Conservation (phyloP, 2,888 invertebrate species). For the Stenodema calcarata region DNA sequence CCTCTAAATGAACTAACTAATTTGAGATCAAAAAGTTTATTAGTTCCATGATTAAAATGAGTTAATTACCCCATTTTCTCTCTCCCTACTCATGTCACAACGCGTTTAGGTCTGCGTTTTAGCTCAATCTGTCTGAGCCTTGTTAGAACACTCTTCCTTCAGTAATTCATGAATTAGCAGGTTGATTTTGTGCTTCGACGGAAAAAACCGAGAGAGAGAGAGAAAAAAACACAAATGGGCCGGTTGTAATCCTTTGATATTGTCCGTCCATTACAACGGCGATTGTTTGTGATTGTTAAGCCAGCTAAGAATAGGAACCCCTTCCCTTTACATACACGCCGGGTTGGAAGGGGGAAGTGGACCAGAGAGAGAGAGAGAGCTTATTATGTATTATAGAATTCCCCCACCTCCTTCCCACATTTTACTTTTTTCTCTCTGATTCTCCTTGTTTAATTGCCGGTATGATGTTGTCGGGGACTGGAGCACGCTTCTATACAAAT, state of each 20-base stretch:
- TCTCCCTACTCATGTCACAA: too few species aligned
- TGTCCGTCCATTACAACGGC: not conserved
- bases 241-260: conserved; percentile 3
- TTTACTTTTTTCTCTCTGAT: conserved; percentile 1
- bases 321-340: not conserved
- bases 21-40: too few species aligned
- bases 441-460: conserved; percentile 42
- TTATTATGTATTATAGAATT: conserved; percentile 37
- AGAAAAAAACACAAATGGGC: not conserved
- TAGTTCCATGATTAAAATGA: too few species aligned
- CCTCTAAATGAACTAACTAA: too few species aligned
- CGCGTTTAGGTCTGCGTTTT: too few species aligned
- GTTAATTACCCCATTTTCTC: too few species aligned
- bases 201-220: not conserved
- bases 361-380: not conserved
- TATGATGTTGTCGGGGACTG: conserved; percentile 21
- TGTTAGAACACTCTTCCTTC: not conserved
- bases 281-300: conserved; percentile 2
- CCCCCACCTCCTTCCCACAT: not conserved
- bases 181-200: not conserved
- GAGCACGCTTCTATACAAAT: conserved; percentile 36
- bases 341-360: not conserved
- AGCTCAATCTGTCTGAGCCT: too few species aligned
- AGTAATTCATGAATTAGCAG: not conserved
- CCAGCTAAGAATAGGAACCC: not conserved